phyloP scores from a whole-genome alignment of 2,888 invertebrate genomes.

The Trichogramma dendrolimi region DNA sequence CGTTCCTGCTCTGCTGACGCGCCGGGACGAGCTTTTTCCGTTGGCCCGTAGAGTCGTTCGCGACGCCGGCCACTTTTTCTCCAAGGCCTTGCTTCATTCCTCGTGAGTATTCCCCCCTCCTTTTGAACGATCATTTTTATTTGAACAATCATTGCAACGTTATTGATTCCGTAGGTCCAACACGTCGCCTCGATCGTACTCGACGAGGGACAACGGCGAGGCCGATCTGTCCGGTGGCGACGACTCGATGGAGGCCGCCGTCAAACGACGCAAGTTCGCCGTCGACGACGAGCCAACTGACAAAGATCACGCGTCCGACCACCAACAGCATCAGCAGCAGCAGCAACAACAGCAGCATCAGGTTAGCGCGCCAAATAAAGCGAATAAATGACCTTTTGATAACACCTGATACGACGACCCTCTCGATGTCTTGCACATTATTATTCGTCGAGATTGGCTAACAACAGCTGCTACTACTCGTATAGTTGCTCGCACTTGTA shows the following conservation, averaged over 20 bases:
- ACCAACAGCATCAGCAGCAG: neutral
- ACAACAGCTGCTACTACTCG: too few relatives aligned
- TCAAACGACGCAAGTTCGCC: conserved; percentile 46
- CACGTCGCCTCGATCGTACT: conserved; percentile 10
- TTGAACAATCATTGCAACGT: too few relatives aligned
- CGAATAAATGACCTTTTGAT: neutral
- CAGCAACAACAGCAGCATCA: conserved; percentile 38
- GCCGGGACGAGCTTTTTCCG: conserved; percentile 94
- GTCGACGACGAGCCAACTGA: conserved; percentile 26
- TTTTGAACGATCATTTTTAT: too few relatives aligned
- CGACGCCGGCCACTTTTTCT: conserved; percentile 80
- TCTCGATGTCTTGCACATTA: too few relatives aligned
- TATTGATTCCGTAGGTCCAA: conserved; percentile 4
- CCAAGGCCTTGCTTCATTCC: conserved; percentile 55
- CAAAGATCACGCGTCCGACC: too few relatives aligned
- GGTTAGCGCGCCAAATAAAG: conserved; percentile 48
- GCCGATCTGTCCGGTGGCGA: conserved; percentile 35
- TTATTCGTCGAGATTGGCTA: too few relatives aligned
- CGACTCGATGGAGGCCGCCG: conserved; percentile 36
- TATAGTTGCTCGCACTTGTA: too few relatives aligned
- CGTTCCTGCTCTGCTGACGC: conserved; percentile 88
- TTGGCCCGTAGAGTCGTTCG: conserved; percentile 91
- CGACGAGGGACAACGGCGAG: conserved; percentile 26
- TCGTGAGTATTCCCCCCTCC: conserved; percentile 36
- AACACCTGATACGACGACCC: too few relatives aligned